Evolutionary conservation across 2,888 invertebrate species (phyloP).

Genomic region (Phyllotreta cruciferae): DNA sequence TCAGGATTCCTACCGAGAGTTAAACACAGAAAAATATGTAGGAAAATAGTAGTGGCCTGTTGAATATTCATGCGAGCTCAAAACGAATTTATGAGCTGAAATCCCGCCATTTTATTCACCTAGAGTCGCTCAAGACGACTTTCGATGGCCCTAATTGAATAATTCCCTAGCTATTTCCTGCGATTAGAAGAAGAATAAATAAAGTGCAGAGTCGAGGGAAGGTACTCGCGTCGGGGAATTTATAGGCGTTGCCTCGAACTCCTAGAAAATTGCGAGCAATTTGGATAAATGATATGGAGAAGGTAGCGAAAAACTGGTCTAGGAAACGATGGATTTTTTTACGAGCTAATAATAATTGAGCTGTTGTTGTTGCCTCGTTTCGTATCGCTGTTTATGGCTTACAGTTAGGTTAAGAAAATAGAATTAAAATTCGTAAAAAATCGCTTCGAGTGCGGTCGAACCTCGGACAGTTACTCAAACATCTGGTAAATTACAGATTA

Average conservation of each 20-base stretch:
- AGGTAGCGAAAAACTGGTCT: slow-evolving; percentile 30
- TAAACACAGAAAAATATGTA: background rate
- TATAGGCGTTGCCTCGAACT: slow-evolving; percentile 30
- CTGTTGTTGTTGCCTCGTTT: slow-evolving; percentile 17
- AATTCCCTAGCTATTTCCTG: slow-evolving; percentile 3
- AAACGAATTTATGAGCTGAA: too few species aligned
- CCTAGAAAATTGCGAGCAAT: slow-evolving; percentile 35
- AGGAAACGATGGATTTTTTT: slow-evolving; percentile 32
- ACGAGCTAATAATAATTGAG: background rate
- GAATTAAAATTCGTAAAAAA: slow-evolving; percentile 7
- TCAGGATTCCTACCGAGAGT: slow-evolving; percentile 41
- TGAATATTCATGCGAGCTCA: too few species aligned
- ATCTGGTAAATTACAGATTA: slow-evolving; percentile 1
- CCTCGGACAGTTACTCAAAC: too few species aligned
- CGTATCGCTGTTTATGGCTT: slow-evolving; percentile 10
- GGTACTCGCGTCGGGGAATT: slow-evolving; percentile 15
- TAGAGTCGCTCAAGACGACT: too few species aligned
- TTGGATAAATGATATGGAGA: slow-evolving; percentile 32
- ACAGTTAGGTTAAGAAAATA: slow-evolving; percentile 19
- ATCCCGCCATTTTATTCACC: too few species aligned
- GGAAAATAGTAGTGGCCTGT: too few species aligned
- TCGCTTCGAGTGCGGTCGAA: too few species aligned
- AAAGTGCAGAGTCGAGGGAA: slow-evolving; percentile 20
- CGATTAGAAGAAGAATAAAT: slow-evolving; percentile 6
- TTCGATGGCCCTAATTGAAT: background rate